Conservation (phyloP, 2,113 vertebrate species). For the Micromys minutus region DNA sequence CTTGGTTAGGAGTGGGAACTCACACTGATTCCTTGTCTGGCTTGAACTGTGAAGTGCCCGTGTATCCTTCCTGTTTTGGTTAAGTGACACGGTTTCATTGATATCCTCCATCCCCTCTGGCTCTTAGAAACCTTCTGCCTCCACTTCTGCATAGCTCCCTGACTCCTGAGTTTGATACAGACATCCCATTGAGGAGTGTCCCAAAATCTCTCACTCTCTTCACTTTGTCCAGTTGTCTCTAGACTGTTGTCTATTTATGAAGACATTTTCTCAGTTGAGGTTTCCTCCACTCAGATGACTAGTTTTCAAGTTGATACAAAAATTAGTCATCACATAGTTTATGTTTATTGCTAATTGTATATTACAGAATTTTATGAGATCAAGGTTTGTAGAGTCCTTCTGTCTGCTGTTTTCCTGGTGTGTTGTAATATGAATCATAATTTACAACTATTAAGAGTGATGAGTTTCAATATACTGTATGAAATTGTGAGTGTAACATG, state of each 20-base stretch:
- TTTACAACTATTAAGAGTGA: slow-evolving; percentile 10
- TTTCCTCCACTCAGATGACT: not conserved
- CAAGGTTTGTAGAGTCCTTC: not conserved
- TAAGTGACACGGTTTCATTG: not conserved
- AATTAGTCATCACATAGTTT: slow-evolving; percentile 22
- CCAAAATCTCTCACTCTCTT: not conserved
- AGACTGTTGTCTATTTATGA: no score
- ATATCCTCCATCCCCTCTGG: not conserved
- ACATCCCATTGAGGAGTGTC: not conserved
- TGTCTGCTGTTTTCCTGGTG: slow-evolving; percentile 12
- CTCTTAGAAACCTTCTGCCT: not conserved
- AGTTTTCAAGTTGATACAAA: not conserved
- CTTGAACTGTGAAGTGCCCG: not conserved
- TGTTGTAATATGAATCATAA: slow-evolving; percentile 5
- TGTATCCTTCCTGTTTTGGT: not conserved
- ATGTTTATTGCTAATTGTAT: slow-evolving; percentile 61
- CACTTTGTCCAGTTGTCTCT: not conserved
- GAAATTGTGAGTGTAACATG: slow-evolving; percentile 60
- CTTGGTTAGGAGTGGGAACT: not conserved
- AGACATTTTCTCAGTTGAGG: not conserved
- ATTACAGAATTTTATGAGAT: slow-evolving; percentile 55
- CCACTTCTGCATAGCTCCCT: not conserved
- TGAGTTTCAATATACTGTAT: slow-evolving; percentile 10
- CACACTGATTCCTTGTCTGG: not conserved
- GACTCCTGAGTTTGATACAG: not conserved